Conservation (phyloP, 2,888 invertebrate species). For the Trissolcus brochymenae region DNA sequence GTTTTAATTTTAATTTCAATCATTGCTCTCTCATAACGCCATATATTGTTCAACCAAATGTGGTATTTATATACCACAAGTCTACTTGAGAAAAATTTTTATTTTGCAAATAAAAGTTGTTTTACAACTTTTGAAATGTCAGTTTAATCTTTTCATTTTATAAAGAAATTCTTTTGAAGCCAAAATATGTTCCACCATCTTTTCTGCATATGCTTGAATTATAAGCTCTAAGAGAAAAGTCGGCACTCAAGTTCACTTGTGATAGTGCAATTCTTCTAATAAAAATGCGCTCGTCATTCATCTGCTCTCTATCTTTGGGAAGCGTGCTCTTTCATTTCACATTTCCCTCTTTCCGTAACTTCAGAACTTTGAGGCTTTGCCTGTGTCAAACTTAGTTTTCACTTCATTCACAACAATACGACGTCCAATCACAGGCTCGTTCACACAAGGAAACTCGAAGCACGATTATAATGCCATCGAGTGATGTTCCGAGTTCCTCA, state of each 20-base stretch:
- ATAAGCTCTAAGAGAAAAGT: no score
- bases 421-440: constrained; percentile 54
- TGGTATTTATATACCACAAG: no score
- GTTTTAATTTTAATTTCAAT: not conserved
- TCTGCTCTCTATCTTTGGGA: constrained; percentile 18
- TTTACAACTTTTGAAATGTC: not conserved
- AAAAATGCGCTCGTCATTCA: constrained; percentile 35
- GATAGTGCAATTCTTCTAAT: constrained; percentile 14
- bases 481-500: constrained; percentile 48
- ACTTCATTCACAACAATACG: constrained; percentile 59
- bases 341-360: constrained; percentile 56
- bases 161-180: no score
- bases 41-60: no score
- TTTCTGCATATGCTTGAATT: no score
- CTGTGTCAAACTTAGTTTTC: constrained; percentile 63
- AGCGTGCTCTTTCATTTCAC: constrained; percentile 30
- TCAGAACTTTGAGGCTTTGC: constrained; percentile 59
- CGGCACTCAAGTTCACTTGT: not conserved
- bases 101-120: no score
- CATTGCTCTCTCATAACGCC: no score
- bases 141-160: not conserved
- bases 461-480: constrained; percentile 48
- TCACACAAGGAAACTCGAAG: constrained; percentile 31
- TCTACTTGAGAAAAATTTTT: no score
- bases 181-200: no score